Evolutionary conservation across 2,888 invertebrate genomes (phyloP).

Genomic region (Machimus rusticus): DNA sequence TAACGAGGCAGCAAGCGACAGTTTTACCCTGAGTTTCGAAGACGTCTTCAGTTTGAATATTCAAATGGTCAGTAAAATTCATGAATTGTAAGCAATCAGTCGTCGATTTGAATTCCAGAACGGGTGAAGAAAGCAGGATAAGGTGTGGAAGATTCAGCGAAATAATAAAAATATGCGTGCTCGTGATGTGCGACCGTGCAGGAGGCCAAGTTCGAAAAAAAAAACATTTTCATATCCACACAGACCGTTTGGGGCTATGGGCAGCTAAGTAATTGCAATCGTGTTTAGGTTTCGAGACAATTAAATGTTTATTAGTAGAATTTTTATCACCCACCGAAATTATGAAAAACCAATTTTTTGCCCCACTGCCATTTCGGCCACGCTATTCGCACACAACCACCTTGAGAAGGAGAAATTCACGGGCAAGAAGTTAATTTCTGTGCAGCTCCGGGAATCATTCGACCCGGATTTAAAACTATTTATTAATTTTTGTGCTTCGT

Average conservation of each 20-base stretch:
- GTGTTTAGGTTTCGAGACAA: neutral
- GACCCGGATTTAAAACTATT: neutral
- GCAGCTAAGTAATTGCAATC: neutral
- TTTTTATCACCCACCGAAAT: neutral
- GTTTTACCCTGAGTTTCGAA: neutral
- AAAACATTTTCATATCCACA: neutral
- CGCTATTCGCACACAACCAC: neutral
- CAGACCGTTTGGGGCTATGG: neutral
- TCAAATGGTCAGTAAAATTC: neutral
- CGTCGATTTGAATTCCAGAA: neutral
- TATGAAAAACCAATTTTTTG: neutral
- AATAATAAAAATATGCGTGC: neutral
- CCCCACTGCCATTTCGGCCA: neutral
- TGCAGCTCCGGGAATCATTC: neutral
- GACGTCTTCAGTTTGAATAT: neutral
- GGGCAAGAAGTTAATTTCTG: neutral
- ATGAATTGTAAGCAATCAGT: neutral
- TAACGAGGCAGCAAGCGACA: neutral
- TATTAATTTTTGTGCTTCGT: neutral
- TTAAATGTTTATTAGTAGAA: neutral
- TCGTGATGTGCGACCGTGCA: neutral
- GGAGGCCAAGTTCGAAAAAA: neutral
- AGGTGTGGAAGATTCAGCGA: neutral
- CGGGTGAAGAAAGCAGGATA: neutral
- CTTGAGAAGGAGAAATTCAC: neutral